Evolutionary conservation across 2,113 vertebrate species (phyloP).

Genomic region (Tringa solitaria): DNA sequence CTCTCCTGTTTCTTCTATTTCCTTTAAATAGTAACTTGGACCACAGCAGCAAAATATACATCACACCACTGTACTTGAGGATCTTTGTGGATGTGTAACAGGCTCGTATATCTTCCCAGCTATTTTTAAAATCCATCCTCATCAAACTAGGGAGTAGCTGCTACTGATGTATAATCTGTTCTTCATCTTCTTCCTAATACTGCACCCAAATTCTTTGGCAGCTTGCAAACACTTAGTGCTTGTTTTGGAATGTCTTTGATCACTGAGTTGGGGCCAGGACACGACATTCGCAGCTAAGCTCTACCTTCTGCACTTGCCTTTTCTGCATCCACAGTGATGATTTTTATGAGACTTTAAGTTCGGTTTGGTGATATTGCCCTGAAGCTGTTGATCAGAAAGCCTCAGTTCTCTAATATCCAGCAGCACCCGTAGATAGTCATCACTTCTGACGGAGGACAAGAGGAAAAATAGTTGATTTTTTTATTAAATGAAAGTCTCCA

Average conservation of each 20-base stretch:
- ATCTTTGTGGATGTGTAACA: background rate
- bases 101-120: background rate
- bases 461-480: background rate
- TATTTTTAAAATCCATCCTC: background rate
- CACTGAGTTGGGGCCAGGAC: slow-evolving; percentile 5
- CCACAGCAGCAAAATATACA: background rate
- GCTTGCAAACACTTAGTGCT: slow-evolving; percentile 39
- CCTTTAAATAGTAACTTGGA: background rate
- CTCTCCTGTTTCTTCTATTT: background rate
- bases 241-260: slow-evolving; percentile 52
- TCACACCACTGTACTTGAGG: background rate
- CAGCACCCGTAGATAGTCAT: background rate
- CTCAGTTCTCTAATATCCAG: background rate
- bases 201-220: slow-evolving; percentile 71
- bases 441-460: background rate
- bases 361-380: background rate
- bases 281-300: slow-evolving; percentile 17
- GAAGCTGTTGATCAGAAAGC: background rate
- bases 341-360: background rate
- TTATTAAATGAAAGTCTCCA: background rate
- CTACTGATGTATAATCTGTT: slow-evolving; percentile 55
- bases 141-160: slow-evolving; percentile 47
- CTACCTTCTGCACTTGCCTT: slow-evolving; percentile 5
- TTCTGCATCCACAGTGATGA: background rate
- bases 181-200: slow-evolving; percentile 56